Evolutionary conservation across 2,113 vertebrate species (phyloP).

Genomic region (Pachycephala philippinensis): DNA sequence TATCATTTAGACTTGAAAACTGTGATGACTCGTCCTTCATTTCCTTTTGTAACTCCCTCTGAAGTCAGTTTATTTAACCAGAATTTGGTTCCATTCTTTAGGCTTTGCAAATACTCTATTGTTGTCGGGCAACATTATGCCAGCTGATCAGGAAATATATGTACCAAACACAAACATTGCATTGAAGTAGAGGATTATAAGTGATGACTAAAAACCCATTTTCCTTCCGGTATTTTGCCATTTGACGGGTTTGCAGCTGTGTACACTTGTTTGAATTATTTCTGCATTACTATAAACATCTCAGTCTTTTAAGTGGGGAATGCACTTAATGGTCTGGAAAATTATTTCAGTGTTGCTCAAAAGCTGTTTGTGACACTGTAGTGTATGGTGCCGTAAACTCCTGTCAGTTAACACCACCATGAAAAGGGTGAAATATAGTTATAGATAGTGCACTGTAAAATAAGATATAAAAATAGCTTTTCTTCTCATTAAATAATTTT

Average conservation of each 20-base stretch:
- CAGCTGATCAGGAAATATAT: neutral
- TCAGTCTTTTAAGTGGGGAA: constrained; percentile 3
- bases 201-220: neutral
- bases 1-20: neutral
- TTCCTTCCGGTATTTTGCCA: neutral
- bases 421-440: neutral
- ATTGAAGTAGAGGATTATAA: neutral
- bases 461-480: neutral
- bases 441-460: neutral
- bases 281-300: neutral
- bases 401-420: neutral
- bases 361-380: neutral
- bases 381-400: neutral
- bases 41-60: neutral
- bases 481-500: neutral
- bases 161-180: neutral
- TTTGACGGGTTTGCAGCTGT: constrained; percentile 32
- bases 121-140: neutral
- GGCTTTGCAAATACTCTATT: neutral
- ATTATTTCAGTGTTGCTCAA: constrained; percentile 5
- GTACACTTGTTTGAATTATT: constrained; percentile 19
- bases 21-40: neutral
- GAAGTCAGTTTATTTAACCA: neutral
- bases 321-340: constrained; percentile 50
- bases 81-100: neutral